A percentile compares a stretch with the other conserved stretches of the same genome.
Conservation (phyloP, 2,797 vertebrate genomes). For the Tachyglossus aculeatus region DNA sequence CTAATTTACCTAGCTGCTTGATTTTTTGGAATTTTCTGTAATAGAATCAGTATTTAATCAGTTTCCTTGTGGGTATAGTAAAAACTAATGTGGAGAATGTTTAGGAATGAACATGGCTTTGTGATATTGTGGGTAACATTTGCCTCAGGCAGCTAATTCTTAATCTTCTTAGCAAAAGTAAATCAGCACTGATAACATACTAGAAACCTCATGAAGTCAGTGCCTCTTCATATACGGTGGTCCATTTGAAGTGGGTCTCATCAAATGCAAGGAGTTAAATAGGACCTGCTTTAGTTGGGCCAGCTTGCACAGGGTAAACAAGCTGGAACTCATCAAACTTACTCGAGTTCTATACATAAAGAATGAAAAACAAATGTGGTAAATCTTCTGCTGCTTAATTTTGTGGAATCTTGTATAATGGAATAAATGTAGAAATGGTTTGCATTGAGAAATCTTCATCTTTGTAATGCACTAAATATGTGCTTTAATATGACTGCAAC, state of each 20-base stretch:
- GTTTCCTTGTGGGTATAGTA: no score
- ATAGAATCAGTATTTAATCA: no score
- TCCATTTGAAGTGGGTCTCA: slow-evolving; percentile 32
- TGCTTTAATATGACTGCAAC: slow-evolving; percentile 19
- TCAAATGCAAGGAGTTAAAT: slow-evolving; percentile 38
- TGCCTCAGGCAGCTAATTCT: no score
- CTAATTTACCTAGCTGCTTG: no score
- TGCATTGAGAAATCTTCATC: slow-evolving; percentile 48
- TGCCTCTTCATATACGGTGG: slow-evolving; percentile 43
- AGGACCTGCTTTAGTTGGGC: slow-evolving; percentile 38
- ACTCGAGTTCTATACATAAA: slow-evolving; percentile 55
- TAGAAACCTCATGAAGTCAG: no score
- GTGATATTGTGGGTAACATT: no score
- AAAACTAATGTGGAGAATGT: no score
- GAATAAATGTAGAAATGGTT: slow-evolving; percentile 34
- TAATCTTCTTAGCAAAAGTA: no score
- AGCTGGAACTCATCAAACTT: slow-evolving; percentile 63
- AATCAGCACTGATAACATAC: no score
- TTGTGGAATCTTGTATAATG: slow-evolving; percentile 49
- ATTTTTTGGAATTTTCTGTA: no score
- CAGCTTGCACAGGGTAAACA: slow-evolving; percentile 27
- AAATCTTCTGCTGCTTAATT: slow-evolving; percentile 47
- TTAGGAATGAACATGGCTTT: no score
- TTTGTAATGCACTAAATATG: slow-evolving; percentile 36
- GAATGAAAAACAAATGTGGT: slow-evolving; percentile 68